Conservation (phyloP, 30 jellyfish, hydroid and myxozoan species). For the Phacellophora camtschatica region DNA sequence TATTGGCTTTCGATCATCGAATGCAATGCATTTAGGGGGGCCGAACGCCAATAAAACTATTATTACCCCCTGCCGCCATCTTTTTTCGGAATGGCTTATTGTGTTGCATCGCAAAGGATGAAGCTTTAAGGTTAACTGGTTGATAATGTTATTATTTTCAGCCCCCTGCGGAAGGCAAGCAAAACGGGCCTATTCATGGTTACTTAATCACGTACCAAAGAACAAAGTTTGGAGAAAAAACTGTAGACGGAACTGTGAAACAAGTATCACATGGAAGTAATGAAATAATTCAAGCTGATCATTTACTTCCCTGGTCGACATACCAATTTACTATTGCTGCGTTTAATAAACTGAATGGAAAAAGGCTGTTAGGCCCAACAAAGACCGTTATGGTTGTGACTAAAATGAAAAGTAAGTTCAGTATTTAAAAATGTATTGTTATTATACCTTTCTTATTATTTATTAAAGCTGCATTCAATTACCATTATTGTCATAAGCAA, state of each 20-base stretch:
- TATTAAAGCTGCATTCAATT: no score
- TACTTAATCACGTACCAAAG: neutral
- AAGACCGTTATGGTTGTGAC: neutral
- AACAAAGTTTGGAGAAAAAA: neutral
- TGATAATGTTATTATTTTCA: no score
- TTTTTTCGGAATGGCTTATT: no score
- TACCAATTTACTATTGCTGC: constrained; percentile 15
- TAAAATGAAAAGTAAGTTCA: constrained; percentile 15
- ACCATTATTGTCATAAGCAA: no score
- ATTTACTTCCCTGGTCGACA: constrained; percentile 29
- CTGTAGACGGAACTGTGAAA: neutral
- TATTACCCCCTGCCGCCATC: no score
- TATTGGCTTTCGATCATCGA: no score
- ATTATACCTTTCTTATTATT: no score
- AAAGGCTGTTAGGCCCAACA: neutral
- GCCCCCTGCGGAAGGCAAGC: constrained; percentile 46
- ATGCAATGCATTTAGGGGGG: no score
- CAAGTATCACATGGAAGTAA: neutral
- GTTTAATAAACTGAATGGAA: constrained; percentile 1
- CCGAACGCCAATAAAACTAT: no score
- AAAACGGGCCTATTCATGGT: constrained; percentile 69
- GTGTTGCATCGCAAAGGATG: no score
- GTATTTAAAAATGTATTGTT: neutral
- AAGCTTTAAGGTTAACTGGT: no score
- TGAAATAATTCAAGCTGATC: neutral